Evolutionary conservation across 2,113 vertebrate species (phyloP).

Genomic region (Phycodurus eques): DNA sequence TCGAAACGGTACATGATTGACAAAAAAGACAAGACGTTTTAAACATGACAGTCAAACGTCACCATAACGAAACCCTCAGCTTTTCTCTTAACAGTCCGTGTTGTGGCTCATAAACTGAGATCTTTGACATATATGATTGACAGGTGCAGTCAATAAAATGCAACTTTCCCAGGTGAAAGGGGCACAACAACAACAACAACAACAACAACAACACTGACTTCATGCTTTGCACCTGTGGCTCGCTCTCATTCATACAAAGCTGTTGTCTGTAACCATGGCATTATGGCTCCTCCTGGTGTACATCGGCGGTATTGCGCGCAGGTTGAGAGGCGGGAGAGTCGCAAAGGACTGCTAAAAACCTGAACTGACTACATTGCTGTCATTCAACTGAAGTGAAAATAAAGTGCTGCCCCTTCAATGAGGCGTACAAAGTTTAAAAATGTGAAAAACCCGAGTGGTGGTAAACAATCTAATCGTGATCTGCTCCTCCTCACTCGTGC

Average conservation of each 20-base stretch:
- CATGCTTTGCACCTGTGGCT: not conserved
- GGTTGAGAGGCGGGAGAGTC: slow-evolving; percentile 19
- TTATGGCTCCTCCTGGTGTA: slow-evolving; percentile 45
- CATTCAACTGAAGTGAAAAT: not conserved
- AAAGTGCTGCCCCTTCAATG: not conserved
- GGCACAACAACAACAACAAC: not conserved
- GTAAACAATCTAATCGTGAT: not conserved
- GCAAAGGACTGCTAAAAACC: not conserved
- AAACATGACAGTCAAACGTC: no score
- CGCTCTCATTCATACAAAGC: not conserved
- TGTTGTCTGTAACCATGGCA: not conserved
- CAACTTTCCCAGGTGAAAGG: not conserved
- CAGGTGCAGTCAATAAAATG: not conserved
- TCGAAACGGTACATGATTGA: no score
- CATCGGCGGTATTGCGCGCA: not conserved
- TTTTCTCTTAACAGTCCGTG: not conserved
- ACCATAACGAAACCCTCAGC: no score
- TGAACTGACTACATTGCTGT: not conserved
- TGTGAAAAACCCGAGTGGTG: no score
- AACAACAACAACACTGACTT: not conserved
- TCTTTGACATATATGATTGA: not conserved
- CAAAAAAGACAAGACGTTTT: no score
- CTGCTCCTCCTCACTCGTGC: not conserved
- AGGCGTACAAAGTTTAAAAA: not conserved
- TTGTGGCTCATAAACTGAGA: not conserved